Evolutionary conservation across 2,797 vertebrate species (phyloP).

Genomic region (Oreonectes daqikongensis): DNA sequence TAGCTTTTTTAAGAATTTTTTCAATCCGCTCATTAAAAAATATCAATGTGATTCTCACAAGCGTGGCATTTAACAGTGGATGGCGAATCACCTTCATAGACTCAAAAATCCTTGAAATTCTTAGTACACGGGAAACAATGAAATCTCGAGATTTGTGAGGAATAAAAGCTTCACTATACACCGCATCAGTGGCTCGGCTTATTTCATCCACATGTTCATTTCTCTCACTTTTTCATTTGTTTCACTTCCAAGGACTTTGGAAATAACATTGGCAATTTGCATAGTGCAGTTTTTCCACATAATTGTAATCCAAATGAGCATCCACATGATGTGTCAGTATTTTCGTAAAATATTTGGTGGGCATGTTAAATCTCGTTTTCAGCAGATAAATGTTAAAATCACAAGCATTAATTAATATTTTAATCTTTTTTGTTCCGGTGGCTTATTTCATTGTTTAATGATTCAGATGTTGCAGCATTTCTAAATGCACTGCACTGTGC

Average conservation of each 20-base stretch:
- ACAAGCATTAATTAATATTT: slow-evolving; percentile 4
- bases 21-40: slow-evolving; percentile 5
- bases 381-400: slow-evolving; percentile 11
- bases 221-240: slow-evolving; percentile 48
- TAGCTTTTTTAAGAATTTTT: neutral
- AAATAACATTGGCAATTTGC: slow-evolving; percentile 45
- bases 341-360: slow-evolving; percentile 21
- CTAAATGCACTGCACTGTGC: neutral
- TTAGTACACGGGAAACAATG: slow-evolving; percentile 23
- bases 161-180: slow-evolving; percentile 51
- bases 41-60: slow-evolving; percentile 12
- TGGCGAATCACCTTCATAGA: slow-evolving; percentile 43
- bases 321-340: slow-evolving; percentile 31
- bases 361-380: slow-evolving; percentile 24
- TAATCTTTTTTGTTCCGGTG: slow-evolving; percentile 2
- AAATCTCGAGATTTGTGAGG: slow-evolving; percentile 47
- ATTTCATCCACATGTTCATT: slow-evolving; percentile 32
- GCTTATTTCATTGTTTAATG: slow-evolving; percentile 6
- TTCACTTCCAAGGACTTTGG: slow-evolving; percentile 55
- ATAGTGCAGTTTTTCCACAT: slow-evolving; percentile 35
- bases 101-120: slow-evolving; percentile 35
- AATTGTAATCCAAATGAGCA: slow-evolving; percentile 50
- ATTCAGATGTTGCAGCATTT: slow-evolving; percentile 4
- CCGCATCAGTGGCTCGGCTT: slow-evolving; percentile 51
- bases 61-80: slow-evolving; percentile 7